These are phyloP conservation scores for Murina feae DNA, from an alignment of 2,113 vertebrate species.

Conservation along the genomic window DNA sequence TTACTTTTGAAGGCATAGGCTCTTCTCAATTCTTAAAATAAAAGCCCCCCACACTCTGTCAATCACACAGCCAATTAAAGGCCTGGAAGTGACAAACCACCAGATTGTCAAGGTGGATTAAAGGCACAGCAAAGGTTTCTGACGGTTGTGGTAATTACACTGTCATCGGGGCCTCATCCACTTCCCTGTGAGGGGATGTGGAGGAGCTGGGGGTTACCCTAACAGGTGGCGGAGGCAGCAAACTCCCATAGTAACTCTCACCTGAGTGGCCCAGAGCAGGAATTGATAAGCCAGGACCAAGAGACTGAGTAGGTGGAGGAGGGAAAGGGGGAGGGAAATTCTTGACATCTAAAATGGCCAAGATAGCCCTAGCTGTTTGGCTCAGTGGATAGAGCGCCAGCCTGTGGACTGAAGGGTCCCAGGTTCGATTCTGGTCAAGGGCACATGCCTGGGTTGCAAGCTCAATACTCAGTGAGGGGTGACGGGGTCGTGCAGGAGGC, in stretches of 20 bases:
- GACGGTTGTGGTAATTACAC: constrained; percentile 52
- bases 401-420: too few relatives aligned
- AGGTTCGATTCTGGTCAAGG: too few relatives aligned
- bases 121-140: constrained; percentile 47
- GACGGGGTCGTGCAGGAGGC: too few relatives aligned
- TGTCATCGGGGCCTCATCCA: background rate
- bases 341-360: background rate
- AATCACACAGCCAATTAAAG: constrained; percentile 71
- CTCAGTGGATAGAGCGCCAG: too few relatives aligned
- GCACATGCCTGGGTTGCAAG: too few relatives aligned
- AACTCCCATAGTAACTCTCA: background rate
- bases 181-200: background rate
- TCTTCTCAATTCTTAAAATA: constrained; percentile 69
- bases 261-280: background rate
- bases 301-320: background rate
- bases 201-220: background rate
- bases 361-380: too few relatives aligned
- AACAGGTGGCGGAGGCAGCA: background rate
- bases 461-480: too few relatives aligned
- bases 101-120: constrained; percentile 36
- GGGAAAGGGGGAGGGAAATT: rapidly evolving
- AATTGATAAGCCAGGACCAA: background rate
- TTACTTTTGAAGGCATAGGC: constrained; percentile 53
- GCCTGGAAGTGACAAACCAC: constrained; percentile 56
- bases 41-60: constrained; percentile 57